Evolutionary conservation across 2,797 vertebrate species (phyloP), one percentile per base, ranked within the genome.

Genomic region (Typhlichthys subterraneus): DNA sequence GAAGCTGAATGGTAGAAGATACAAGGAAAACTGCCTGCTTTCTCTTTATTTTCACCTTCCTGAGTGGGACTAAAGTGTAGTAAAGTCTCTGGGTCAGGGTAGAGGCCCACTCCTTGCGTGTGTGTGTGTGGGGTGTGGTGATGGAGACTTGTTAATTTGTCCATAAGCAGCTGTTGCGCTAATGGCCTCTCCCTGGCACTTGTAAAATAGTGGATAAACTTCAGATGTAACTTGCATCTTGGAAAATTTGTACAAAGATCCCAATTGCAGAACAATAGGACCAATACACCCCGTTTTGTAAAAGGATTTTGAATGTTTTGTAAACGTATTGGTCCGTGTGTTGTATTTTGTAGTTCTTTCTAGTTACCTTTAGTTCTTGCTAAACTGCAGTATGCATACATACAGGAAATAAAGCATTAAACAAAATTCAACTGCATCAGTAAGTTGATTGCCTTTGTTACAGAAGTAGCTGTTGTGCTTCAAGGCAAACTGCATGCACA

Each of bases 331-430:
- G 95, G 96, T 97, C 96, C 95, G 85, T 58, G 91, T 96, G 94
- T 95, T 96, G 93, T 96, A 95, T 96, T 97, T 97, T 96, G 95
- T 97, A 96, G 96, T 94, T 83, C 93, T 96, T 97, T 95, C 89
- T 95, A 96, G 95, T 95, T 94, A 92, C 92, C 94, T 95, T 95
- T 95, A 94, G 93, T 94, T 97, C 91, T 91, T 95, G 94, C 94
- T 94, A 94, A 94, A 92, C 92, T 93, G 93, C 92, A 96, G 91
- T 95, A 95, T 95, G 95, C 97, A 91, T 94, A 94, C 94, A 96
- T 94, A 93, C 92, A 94, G 93, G 90, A 96, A 96, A 95, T 95
- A 93, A 90, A 92, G 93, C 94, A 97, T 96, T 96, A 94, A 95
- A 89, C 88, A 95, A 93, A 95, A 93, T 92, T 94, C 93, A 94